Base-by-base conservation (phyloP, 2,888 invertebrate species). In the Lithophane socia region DNA sequence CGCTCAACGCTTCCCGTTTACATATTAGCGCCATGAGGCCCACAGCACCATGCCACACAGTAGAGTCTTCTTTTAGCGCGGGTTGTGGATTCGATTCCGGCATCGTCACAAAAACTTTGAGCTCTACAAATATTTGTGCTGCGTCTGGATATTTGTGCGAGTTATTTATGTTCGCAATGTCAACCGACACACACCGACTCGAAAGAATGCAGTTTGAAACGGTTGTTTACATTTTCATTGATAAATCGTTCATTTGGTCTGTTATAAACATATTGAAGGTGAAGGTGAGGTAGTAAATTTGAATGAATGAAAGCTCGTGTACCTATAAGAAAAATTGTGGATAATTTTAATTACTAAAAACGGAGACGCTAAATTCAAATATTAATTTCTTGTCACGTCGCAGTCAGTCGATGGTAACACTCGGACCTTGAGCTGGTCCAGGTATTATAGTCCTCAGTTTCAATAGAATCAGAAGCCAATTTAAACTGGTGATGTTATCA, bases 151-250 rank as follows among this genome's bases (percentile, higher is more conserved):
- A 71, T 81, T 71, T 60, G 81, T 75, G 21, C 21, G n/a, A 37
- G 54, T 72, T 81, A 60, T 81, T 76, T 81, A 56, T 72, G 58
- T 68, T 68, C 24, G 42, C 76, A 24, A 65, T 56, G 58, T 72
- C 71, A 66, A 29, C 56, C 29, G 54, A 24, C 42, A 52, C 42
- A 13, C 60, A 29, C 5, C 13, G 9, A n/a, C 42, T 24, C 10
- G 7, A 56, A 49, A 42, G n/a, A n/a, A 42, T 76, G 44, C 64
- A 37, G 60, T 49, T 60, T 29, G 0, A 47, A 42, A 8, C 58
- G 3, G 10, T 58, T 74, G 24, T 42, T 29, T 12, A 44, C 12
- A 16, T 47, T 37, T 47, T 54, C 13, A 47, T 47, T 56, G 42
- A 64, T 73, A n/a, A 58, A 76, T 37, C 3, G 16, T 18, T 77